phyloP scores from a whole-genome alignment of 2,797 vertebrate species.

The Buphagus erythrorhynchus region DNA sequence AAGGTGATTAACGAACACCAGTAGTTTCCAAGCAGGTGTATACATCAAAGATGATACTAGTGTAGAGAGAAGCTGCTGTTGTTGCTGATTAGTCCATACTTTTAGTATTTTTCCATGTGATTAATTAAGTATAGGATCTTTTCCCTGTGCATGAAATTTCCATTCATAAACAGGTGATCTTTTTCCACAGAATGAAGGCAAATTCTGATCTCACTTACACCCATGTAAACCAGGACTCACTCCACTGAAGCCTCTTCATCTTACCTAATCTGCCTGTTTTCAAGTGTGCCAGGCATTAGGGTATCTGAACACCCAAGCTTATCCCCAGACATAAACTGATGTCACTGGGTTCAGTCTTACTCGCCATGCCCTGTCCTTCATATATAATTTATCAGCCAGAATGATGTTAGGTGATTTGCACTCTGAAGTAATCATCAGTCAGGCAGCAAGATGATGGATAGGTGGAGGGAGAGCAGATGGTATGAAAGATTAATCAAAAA shows the following conservation, averaged over 20 bases:
- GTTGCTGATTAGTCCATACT: neutral
- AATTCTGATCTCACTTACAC: conserved; percentile 60
- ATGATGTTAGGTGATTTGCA: conserved; percentile 63
- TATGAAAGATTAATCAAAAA: conserved; percentile 68
- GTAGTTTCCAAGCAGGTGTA: neutral
- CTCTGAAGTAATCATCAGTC: conserved; percentile 64
- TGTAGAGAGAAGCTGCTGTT: neutral
- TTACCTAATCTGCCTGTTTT: neutral
- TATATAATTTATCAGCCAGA: conserved; percentile 63
- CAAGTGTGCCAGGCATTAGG: neutral
- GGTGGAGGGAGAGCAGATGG: conserved; percentile 51
- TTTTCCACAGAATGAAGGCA: conserved; percentile 43
- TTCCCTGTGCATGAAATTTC: neutral
- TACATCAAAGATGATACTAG: neutral
- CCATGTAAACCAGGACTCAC: conserved; percentile 38
- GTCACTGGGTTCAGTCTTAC: neutral
- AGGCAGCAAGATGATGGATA: conserved; percentile 58
- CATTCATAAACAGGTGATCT: neutral
- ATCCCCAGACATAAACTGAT: neutral
- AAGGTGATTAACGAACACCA: neutral
- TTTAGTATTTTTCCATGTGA: conserved; percentile 3
- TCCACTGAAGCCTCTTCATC: neutral
- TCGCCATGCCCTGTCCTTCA: conserved; percentile 24
- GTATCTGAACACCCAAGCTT: neutral
- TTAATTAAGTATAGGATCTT: conserved; percentile 23